Evolutionary conservation across 2,888 invertebrate genomes (phyloP).

Genomic region (Dicranocentrus wangi): DNA sequence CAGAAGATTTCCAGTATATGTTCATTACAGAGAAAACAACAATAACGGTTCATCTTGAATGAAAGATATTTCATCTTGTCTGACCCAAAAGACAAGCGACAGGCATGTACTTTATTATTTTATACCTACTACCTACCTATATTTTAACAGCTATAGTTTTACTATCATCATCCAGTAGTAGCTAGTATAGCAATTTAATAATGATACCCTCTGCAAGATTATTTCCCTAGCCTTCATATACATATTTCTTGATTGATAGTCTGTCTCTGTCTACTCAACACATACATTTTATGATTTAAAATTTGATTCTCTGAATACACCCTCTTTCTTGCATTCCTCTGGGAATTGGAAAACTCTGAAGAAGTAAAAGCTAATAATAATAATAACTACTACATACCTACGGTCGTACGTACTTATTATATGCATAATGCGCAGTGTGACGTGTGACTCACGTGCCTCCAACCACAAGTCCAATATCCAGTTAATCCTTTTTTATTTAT

Average conservation of each 20-base stretch:
- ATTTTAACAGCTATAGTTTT: constrained; percentile 3
- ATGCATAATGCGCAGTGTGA: background rate
- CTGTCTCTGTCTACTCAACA: too few species aligned
- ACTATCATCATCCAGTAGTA: too few species aligned
- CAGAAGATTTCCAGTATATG: constrained; percentile 63
- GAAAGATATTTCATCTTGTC: constrained; percentile 49
- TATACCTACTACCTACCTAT: too few species aligned
- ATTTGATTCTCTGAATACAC: background rate
- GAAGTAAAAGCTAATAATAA: background rate
- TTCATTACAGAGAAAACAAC: constrained; percentile 49
- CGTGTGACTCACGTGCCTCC: background rate
- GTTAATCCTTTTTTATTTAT: background rate
- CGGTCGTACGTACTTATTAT: too few species aligned
- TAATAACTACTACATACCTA: background rate
- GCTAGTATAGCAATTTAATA: too few species aligned
- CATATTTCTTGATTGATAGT: background rate
- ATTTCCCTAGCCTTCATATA: background rate
- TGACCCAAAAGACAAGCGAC: constrained; percentile 27
- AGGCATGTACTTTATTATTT: too few species aligned
- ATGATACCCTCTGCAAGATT: background rate
- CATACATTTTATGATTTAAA: background rate
- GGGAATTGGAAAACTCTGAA: background rate
- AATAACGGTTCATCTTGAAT: constrained; percentile 45
- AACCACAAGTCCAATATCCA: too few species aligned
- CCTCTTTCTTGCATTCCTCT: background rate